Evolutionary conservation across 2,797 vertebrate species (phyloP).

Genomic region (Tamandua tetradactyla): DNA sequence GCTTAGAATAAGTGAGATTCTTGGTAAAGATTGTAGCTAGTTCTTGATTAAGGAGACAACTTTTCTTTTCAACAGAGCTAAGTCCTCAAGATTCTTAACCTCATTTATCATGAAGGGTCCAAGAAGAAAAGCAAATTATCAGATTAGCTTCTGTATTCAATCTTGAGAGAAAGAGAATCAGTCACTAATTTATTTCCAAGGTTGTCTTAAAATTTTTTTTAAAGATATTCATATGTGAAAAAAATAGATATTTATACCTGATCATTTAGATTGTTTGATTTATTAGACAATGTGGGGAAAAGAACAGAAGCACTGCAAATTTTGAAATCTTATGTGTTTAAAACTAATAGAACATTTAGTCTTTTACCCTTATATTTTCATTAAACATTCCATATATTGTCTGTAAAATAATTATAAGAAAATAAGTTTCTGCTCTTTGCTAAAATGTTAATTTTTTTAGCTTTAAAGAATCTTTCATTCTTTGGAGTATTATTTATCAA

Average conservation of each 20-base stretch:
- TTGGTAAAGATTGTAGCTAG: background rate
- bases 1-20: background rate
- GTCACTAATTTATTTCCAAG: background rate
- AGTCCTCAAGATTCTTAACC: background rate
- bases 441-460: background rate
- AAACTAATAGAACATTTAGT: background rate
- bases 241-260: background rate
- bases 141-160: background rate
- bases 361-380: background rate
- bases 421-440: background rate
- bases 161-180: background rate
- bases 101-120: background rate
- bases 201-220: background rate
- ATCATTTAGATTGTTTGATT: background rate
- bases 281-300: background rate
- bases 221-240: background rate
- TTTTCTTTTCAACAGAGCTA: background rate
- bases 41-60: background rate
- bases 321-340: background rate
- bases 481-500: conserved; percentile 14
- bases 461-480: background rate
- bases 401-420: background rate
- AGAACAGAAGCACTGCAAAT: background rate
- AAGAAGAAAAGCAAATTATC: background rate
- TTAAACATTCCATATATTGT: background rate